phyloP scores from a whole-genome alignment of 1,140 invertebrate genomes.

The Megalonaias nervosa region DNA sequence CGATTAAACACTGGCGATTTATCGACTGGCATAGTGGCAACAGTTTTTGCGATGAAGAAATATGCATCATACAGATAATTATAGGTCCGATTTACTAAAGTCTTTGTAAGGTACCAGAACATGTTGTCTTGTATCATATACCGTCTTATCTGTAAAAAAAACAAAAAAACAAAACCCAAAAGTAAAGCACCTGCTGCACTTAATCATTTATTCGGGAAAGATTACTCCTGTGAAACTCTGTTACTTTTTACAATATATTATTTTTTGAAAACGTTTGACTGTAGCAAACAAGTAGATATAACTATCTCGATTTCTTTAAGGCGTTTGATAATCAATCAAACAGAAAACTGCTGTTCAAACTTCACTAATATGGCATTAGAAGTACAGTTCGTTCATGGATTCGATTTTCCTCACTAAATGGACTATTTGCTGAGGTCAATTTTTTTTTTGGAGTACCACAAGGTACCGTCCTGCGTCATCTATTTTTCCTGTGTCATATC shows the following conservation, averaged over 20 bases:
- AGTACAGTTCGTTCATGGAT: no score
- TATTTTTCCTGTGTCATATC: no score
- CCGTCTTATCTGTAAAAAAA: constrained; percentile 14
- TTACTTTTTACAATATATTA: constrained; percentile 22
- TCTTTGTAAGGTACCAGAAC: constrained; percentile 15
- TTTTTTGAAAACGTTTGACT: constrained; percentile 10
- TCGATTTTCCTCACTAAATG: no score
- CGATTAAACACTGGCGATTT: no score
- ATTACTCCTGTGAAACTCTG: constrained; percentile 34
- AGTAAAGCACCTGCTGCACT: constrained; percentile 13
- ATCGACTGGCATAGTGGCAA: constrained; percentile 12
- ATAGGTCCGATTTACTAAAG: constrained; percentile 9
- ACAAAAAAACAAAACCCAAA: no score
- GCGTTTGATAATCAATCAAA: no score
- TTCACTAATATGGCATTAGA: no score
- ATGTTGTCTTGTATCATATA: constrained; percentile 17
- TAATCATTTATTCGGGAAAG: constrained; percentile 26
- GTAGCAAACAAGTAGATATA: constrained; percentile 18
- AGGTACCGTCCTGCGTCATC: no score
- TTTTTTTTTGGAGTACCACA: no score
- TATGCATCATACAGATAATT: constrained; percentile 11
- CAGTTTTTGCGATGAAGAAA: constrained; percentile 13
- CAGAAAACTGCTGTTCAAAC: no score
- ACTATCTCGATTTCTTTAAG: constrained; percentile 1
- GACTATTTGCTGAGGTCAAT: no score